phyloP scores from a whole-genome alignment of 2,888 invertebrate species.

The Pollenia amentaria region DNA sequence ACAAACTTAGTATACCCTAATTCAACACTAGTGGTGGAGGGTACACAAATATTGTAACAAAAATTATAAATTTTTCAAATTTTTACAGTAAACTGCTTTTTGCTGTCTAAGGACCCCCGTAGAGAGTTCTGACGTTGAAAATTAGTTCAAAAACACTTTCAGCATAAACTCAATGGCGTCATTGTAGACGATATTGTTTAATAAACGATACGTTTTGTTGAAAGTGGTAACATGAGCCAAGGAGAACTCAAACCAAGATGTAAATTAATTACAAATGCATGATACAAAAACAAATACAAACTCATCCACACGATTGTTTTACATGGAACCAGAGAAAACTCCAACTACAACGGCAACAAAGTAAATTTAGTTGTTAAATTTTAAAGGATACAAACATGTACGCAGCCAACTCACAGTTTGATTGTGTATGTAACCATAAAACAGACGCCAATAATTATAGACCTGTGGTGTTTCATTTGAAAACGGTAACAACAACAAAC shows the following conservation, averaged over 20 bases:
- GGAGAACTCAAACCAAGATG: constrained; percentile 50
- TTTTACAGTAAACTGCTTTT: constrained; percentile 54
- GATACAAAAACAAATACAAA: constrained; percentile 40
- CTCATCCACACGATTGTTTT: constrained; percentile 21
- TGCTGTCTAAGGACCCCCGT: constrained; percentile 76
- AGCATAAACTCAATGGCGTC: constrained; percentile 75
- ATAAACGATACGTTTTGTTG: constrained; percentile 37
- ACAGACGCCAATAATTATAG: constrained; percentile 72
- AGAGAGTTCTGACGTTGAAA: constrained; percentile 79
- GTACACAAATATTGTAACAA: no score
- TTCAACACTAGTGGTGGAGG: no score
- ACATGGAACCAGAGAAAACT: background rate
- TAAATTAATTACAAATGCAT: constrained; percentile 70
- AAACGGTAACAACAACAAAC: constrained; percentile 41
- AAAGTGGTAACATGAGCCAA: constrained; percentile 64
- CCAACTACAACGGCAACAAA: background rate
- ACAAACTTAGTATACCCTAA: no score
- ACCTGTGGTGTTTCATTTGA: constrained; percentile 61
- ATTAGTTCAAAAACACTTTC: constrained; percentile 82
- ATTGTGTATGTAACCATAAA: constrained; percentile 57
- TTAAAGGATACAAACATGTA: constrained; percentile 58
- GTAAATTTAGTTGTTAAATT: constrained; percentile 67
- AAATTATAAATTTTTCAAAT: background rate
- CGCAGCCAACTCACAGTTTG: constrained; percentile 35
- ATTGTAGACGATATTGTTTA: constrained; percentile 25